Evolutionary conservation across 2,888 invertebrate species (phyloP).

Genomic region (Neria commutata): DNA sequence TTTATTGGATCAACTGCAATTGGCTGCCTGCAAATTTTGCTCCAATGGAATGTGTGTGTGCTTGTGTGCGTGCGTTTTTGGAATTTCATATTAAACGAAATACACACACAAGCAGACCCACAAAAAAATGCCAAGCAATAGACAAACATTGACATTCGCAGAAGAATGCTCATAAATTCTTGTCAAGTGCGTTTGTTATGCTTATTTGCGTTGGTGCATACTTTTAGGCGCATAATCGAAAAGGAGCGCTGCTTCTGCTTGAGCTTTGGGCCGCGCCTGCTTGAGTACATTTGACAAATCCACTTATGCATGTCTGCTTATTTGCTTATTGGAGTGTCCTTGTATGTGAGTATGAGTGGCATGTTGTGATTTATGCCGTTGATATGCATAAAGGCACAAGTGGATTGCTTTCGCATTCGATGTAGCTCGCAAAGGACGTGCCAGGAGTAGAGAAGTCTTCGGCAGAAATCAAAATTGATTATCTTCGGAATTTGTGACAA

Average conservation of each 20-base stretch:
- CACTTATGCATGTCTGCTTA: constrained; percentile 46
- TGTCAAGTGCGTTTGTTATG: background rate
- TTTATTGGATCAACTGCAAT: constrained; percentile 53
- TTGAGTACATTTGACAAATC: constrained; percentile 44
- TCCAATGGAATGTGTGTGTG: background rate
- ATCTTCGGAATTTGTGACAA: too few relatives aligned
- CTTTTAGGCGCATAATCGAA: background rate
- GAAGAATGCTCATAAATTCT: background rate
- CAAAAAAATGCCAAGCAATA: background rate
- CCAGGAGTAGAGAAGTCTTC: background rate
- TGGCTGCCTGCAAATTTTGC: constrained; percentile 7
- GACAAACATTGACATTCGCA: background rate
- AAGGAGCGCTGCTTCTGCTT: too few relatives aligned
- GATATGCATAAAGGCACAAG: background rate
- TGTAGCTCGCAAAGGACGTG: too few relatives aligned
- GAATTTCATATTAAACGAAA: background rate
- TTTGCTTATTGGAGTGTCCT: too few relatives aligned
- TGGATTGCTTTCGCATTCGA: too few relatives aligned
- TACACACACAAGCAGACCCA: background rate
- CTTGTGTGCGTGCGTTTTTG: background rate
- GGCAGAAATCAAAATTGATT: background rate
- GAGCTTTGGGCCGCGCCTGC: background rate
- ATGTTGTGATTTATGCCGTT: background rate
- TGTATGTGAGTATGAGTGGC: background rate
- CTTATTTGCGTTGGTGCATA: background rate